Base-by-base conservation (phyloP, 1,140 invertebrate genomes). In the Halesus radiatus region DNA sequence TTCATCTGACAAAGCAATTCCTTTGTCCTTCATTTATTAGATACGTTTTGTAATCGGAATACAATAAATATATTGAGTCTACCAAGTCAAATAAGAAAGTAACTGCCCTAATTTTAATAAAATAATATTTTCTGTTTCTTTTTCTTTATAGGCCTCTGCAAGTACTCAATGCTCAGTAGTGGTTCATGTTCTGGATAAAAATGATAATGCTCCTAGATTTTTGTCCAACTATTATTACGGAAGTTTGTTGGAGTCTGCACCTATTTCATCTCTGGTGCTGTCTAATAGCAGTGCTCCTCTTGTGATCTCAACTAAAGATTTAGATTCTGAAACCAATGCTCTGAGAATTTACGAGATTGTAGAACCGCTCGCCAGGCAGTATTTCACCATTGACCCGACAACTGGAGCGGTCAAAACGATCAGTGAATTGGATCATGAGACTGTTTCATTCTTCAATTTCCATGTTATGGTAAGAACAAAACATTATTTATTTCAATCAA, bases 121-220 rank as follows among this genome's bases (percentile, higher is more conserved):
- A 32, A 32, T 32, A 0, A 68, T 70, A 4, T 70, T 32, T 52
- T 70, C 60, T n/a, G n/a, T n/a, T n/a, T 70, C 54, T 50, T 84
- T 83, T 53, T 76, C 32, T 45, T 84, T 85, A 50, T 86, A 93
- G 93, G 94, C 94, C 23, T 93, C 94, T 15, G 92, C 92, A 13
- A 91, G 90, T 20, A 93, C 95, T 0, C 85, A 83, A 3, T 94
- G 93, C 77, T 92, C 91, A 82, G 91, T 96, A 13, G 90, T 93
- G n/a, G 91, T 96, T 18, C 94, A 95, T 86, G 92, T 96, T 68
- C 87, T 95, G 70, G 95, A 96, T 86, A 91, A 90, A 81, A 96
- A 98, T 89, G 97, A 98, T 87, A 97, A 96, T 89, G 88, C 92
- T n/a, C 97, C 97, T 3, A 88, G 89, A 66, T 97, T 97, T 86